Percentiles rank a stretch among this genome's conserved stretches.
These are phyloP conservation scores for Mobula hypostoma DNA, from an alignment of 2,113 vertebrate species.

Conservation along the genomic window DNA sequence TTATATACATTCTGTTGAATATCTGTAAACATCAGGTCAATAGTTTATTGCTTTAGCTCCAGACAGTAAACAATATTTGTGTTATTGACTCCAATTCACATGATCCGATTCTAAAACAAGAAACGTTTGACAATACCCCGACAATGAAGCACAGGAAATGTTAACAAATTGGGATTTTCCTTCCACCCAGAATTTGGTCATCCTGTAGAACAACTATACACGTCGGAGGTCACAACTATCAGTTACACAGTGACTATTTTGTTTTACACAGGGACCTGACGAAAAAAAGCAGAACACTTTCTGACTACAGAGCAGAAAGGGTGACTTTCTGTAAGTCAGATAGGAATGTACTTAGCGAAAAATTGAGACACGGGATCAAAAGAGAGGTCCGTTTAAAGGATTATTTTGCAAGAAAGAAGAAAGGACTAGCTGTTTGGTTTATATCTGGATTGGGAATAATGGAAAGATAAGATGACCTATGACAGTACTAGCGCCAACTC, in stretches of 20 bases:
- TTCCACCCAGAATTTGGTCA: slow-evolving; percentile 32
- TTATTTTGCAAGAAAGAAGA: slow-evolving; percentile 31
- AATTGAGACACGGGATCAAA: slow-evolving; percentile 19
- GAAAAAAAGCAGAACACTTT: slow-evolving; percentile 24
- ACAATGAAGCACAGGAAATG: slow-evolving; percentile 30
- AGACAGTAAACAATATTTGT: slow-evolving; percentile 6
- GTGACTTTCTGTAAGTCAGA: slow-evolving; percentile 27
- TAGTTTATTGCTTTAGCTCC: not conserved
- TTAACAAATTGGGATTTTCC: slow-evolving; percentile 32
- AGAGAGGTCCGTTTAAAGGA: slow-evolving; percentile 24
- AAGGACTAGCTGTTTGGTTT: slow-evolving; percentile 28
- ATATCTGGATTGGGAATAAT: slow-evolving; percentile 33
- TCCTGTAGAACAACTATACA: slow-evolving; percentile 32
- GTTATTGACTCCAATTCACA: slow-evolving; percentile 1
- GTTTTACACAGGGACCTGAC: not conserved
- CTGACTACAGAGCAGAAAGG: slow-evolving; percentile 17
- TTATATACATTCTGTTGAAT: not conserved
- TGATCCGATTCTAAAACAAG: not conserved
- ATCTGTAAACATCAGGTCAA: slow-evolving; percentile 2
- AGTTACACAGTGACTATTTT: not conserved
- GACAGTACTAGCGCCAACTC: slow-evolving; percentile 32
- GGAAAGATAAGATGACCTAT: slow-evolving; percentile 38
- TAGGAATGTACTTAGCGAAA: slow-evolving; percentile 28
- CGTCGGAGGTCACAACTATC: slow-evolving; percentile 23
- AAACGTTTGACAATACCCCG: not conserved